These are phyloP conservation scores for Heterotilapia buettikoferi DNA, from an alignment of 2,113 vertebrate genomes.

Conservation along the genomic window DNA sequence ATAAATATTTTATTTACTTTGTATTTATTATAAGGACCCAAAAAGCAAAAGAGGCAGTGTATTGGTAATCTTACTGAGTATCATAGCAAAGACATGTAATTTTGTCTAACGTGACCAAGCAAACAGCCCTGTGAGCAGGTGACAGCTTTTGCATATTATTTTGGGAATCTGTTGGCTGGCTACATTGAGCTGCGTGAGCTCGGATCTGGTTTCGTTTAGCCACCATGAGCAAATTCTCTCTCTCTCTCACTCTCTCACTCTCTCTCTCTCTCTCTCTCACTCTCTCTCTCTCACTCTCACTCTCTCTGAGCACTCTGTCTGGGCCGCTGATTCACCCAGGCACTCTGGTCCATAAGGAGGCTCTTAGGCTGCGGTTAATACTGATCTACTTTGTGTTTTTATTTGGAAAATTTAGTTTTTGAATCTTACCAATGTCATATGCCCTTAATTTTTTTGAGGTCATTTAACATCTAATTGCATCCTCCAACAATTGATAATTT, in stretches of 20 bases:
- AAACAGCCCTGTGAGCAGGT: not conserved
- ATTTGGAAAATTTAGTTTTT: not conserved
- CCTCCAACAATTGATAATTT: not conserved
- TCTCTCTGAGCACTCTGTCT: not conserved
- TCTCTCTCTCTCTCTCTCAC: no score
- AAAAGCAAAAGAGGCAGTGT: not conserved
- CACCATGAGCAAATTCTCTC: not conserved
- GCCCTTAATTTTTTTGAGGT: not conserved
- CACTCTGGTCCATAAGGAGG: not conserved
- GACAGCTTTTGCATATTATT: slow-evolving; percentile 14
- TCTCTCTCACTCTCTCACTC: not conserved
- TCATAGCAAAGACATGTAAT: not conserved
- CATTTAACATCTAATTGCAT: not conserved
- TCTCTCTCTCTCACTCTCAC: no score
- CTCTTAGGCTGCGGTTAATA: not conserved
- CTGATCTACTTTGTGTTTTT: not conserved
- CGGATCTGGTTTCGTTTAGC: slow-evolving; percentile 31
- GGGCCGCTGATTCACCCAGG: not conserved
- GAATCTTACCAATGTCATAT: not conserved
- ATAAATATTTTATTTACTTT: not conserved
- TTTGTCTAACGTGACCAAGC: not conserved
- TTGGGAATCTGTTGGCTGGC: slow-evolving; percentile 20
- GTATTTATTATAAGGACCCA: not conserved
- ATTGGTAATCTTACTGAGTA: not conserved
- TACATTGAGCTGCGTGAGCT: not conserved